These are phyloP conservation scores for Drosophila buzzatii DNA, from an alignment of 2,888 invertebrate genomes.

Conservation along the genomic window DNA sequence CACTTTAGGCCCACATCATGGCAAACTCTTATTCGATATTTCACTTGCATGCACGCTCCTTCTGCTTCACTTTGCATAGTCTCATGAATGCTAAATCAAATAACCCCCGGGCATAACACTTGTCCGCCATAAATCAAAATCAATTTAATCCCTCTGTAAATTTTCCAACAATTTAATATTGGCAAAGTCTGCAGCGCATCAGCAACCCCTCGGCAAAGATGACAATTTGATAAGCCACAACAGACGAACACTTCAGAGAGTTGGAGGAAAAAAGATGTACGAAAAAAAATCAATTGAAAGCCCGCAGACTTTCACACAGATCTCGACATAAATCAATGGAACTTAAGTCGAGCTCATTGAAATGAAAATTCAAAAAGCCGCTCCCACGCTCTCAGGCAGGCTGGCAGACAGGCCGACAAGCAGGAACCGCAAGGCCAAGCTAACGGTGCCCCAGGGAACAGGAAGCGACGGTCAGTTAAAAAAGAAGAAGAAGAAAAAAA, in stretches of 20 bases:
- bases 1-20: conserved; percentile 38
- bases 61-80: conserved; percentile 36
- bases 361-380: conserved; percentile 45
- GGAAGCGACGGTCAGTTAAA: conserved; percentile 57
- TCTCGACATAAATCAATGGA: conserved; percentile 67
- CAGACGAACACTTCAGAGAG: conserved; percentile 37
- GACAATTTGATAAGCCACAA: conserved; percentile 50
- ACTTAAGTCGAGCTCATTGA: conserved; percentile 46
- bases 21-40: conserved; percentile 3
- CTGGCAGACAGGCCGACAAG: not conserved
- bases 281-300: conserved; percentile 64
- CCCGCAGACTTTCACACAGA: conserved; percentile 63
- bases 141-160: conserved; percentile 52
- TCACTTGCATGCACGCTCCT: conserved; percentile 31
- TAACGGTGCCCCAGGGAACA: conserved; percentile 60
- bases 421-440: conserved; percentile 67
- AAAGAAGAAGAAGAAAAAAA: conserved; percentile 21
- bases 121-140: conserved; percentile 69
- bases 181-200: conserved; percentile 44
- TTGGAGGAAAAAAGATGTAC: conserved; percentile 1
- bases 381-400: conserved; percentile 59
- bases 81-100: conserved; percentile 39
- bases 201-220: conserved; percentile 46
- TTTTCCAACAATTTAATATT: conserved; percentile 63
- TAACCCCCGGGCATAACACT: conserved; percentile 50